Percentiles rank a stretch among this genome's conserved stretches.
Evolutionary conservation across 1,140 invertebrate genomes (phyloP).

Genomic region (Drosophila nannoptera): DNA sequence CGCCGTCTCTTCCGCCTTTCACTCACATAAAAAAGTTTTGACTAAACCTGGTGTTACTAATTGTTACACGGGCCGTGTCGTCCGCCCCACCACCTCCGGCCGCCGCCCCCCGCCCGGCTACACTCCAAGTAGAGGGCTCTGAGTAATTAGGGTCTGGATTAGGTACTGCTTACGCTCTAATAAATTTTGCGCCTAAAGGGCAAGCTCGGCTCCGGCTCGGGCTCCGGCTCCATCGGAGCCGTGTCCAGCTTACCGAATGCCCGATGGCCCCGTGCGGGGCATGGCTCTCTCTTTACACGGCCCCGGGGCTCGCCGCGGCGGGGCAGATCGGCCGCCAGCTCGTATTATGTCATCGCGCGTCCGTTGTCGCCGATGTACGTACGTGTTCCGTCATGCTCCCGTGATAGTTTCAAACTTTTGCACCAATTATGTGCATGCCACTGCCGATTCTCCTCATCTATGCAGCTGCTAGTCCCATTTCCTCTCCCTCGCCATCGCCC

Average conservation of each 20-base stretch:
- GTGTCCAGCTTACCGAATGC: slow-evolving; percentile 15
- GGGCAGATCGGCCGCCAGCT: slow-evolving; percentile 15
- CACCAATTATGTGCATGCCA: slow-evolving; percentile 76
- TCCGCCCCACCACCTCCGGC: neutral
- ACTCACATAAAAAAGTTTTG: slow-evolving; percentile 23
- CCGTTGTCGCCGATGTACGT: slow-evolving; percentile 68
- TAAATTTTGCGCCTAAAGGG: slow-evolving; percentile 60
- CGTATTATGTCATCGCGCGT: slow-evolving; percentile 70
- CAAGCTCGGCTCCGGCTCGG: slow-evolving; percentile 13
- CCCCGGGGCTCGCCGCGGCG: neutral
- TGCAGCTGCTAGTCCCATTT: slow-evolving; percentile 1
- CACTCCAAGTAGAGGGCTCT: slow-evolving; percentile 41
- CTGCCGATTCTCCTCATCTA: slow-evolving; percentile 58
- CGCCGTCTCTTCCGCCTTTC: neutral
- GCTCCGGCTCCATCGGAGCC: slow-evolving; percentile 11
- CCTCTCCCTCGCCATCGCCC: neutral
- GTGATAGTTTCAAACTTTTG: slow-evolving; percentile 77
- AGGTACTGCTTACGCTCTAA: slow-evolving; percentile 61
- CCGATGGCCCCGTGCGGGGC: neutral
- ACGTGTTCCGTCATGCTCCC: slow-evolving; percentile 75
- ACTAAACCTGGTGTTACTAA: slow-evolving; percentile 55
- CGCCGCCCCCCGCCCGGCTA: neutral
- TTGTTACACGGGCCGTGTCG: slow-evolving; percentile 51
- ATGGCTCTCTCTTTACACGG: too few species aligned
- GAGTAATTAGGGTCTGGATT: slow-evolving; percentile 75